Percentiles rank a stretch among this genome's conserved stretches.
phyloP scores from a whole-genome alignment of 92 coral and sea anemone genomes.

The Palythoa grandis region DNA sequence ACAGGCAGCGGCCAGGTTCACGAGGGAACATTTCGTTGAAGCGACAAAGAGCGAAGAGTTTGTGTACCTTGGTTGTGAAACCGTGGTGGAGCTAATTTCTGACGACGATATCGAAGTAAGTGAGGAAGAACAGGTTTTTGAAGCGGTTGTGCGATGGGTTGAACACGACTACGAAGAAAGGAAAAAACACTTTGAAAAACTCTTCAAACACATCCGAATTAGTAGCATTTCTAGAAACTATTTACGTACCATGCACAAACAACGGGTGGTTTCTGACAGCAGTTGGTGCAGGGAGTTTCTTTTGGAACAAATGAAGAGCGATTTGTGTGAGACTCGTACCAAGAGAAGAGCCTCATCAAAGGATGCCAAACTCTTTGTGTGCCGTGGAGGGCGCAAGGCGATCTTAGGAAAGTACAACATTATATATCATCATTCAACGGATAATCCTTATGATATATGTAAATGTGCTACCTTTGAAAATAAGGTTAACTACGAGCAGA shows the following conservation, averaged over 20 bases:
- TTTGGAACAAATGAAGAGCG: slow-evolving; percentile 58
- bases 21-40: slow-evolving; percentile 77
- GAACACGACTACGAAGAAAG: slow-evolving; percentile 76
- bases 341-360: neutral
- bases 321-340: neutral
- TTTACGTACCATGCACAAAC: slow-evolving; percentile 69
- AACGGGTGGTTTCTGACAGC: slow-evolving; percentile 63
- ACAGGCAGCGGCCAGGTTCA: slow-evolving; percentile 69
- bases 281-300: slow-evolving; percentile 72
- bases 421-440: neutral
- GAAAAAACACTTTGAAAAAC: slow-evolving; percentile 53
- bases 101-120: slow-evolving; percentile 74
- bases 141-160: slow-evolving; percentile 88
- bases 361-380: neutral
- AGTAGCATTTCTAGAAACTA: slow-evolving; percentile 76
- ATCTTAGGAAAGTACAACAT: neutral
- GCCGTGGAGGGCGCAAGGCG: slow-evolving; percentile 6
- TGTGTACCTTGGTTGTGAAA: slow-evolving; percentile 55
- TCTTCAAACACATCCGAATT: slow-evolving; percentile 72
- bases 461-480: neutral
- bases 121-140: slow-evolving; percentile 87
- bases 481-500: slow-evolving; percentile 7
- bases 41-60: slow-evolving; percentile 90
- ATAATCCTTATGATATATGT: neutral
- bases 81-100: slow-evolving; percentile 78